Evolutionary conservation across 2,888 invertebrate species (phyloP).

Genomic region (Schizaphis graminum): DNA sequence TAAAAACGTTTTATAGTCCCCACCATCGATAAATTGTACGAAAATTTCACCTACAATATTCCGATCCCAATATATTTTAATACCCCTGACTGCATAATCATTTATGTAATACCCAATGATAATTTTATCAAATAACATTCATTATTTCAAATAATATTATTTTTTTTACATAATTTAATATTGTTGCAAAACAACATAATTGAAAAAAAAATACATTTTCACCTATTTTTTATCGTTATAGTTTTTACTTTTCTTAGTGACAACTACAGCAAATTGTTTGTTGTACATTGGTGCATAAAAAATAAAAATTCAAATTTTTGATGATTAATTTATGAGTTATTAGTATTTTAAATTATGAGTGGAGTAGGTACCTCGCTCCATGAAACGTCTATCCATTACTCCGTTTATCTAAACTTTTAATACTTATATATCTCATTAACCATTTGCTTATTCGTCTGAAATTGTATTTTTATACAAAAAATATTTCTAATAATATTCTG

Average conservation of each 20-base stretch:
- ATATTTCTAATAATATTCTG: background rate
- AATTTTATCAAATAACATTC: background rate
- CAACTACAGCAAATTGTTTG: background rate
- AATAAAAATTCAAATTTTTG: background rate
- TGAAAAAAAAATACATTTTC: background rate
- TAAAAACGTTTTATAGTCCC: background rate
- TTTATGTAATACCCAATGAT: background rate
- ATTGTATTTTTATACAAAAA: background rate
- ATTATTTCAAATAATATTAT: background rate
- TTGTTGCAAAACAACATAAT: background rate
- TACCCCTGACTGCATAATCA: background rate
- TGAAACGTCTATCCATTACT: background rate
- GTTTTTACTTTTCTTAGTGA: background rate
- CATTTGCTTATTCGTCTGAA: background rate
- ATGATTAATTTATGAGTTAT: background rate
- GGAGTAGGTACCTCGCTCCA: background rate
- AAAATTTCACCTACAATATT: background rate
- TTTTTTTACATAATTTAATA: background rate
- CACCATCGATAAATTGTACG: background rate
- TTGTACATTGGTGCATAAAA: background rate
- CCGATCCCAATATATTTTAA: background rate
- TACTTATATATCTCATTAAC: background rate
- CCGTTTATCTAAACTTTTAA: background rate
- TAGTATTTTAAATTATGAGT: background rate
- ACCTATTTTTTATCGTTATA: background rate